Evolutionary conservation across 1,140 invertebrate species (phyloP).

Genomic region (Samia ricini): DNA sequence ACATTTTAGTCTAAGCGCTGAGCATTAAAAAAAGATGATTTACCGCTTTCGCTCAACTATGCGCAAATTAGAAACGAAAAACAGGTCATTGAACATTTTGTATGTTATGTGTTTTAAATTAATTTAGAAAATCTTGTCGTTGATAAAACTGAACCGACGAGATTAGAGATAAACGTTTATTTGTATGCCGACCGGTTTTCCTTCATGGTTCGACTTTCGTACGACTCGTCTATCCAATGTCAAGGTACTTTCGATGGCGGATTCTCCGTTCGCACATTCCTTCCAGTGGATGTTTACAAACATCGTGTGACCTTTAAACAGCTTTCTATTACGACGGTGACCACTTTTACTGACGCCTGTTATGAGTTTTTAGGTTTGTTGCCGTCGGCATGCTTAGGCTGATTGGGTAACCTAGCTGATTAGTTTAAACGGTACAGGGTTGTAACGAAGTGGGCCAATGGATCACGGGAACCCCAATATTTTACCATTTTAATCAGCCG

Average conservation of each 20-base stretch:
- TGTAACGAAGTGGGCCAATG: neutral
- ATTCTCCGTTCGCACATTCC: neutral
- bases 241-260: neutral
- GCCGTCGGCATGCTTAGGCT: neutral
- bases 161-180: neutral
- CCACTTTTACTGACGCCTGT: conserved; percentile 21
- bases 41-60: no score
- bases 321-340: conserved; percentile 23
- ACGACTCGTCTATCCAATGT: neutral
- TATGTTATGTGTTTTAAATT: neutral
- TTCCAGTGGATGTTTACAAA: conserved; percentile 83
- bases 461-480: neutral
- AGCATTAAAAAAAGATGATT: no score
- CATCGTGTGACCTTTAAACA: conserved; percentile 85
- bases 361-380: neutral
- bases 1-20: no score
- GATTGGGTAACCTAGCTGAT: neutral
- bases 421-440: neutral
- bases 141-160: neutral
- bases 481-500: no score
- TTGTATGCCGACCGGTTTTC: neutral
- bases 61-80: no score
- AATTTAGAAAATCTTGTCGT: neutral
- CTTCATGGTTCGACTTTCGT: neutral
- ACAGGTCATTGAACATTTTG: neutral